Base-by-base conservation (phyloP, 2,113 vertebrate species). In the Hystrix brachyura region DNA sequence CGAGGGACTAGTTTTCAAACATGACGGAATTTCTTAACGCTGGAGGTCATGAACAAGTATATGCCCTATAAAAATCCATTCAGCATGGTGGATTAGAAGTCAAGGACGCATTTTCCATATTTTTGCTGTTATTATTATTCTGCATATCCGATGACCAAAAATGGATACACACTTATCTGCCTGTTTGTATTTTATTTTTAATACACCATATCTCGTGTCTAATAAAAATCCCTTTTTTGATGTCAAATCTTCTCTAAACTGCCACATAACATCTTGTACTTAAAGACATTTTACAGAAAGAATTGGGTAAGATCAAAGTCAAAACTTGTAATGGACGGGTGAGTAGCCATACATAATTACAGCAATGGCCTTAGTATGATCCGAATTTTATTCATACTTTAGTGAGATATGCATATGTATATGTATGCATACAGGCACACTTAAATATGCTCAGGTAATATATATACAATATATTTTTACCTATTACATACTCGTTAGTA, bases 1-100 rank as follows among this genome's bases (percentile, higher is more conserved):
- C 98, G 78, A 97, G 99, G 99, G 99, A 98, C 98, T 98, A 98
- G 98, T 98, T 99, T 98, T 98, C 98, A 99, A 99, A 99, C 98
- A 98, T 98, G 98, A 98, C 98, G 98, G 98, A 98, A 99, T 98
- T 99, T 98, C 98, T 98, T 98, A 98, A 98, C 98, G 98, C 97
- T 98, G 96, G 98, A 98, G 98, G 99, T 99, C 99, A 98, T 97
- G 98, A 98, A 97, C 98, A 98, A 99, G 98, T 98, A 98, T 98
- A 98, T 95, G 87, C 98, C 98, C 98, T 98, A 98, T 98, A 98
- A 99, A 98, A 99, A 98, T 98, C 98, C 98, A 98, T 98, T 98
- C 98, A 97, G 98, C 98, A 94, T 97, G 98, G 98, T 98, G 97
- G 97, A 98, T 98, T 98, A 98, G 98, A 98, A 98, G 98, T 96